Evolutionary conservation across 2,113 vertebrate genomes (phyloP).

Genomic region (Micronycteris hirsuta): DNA sequence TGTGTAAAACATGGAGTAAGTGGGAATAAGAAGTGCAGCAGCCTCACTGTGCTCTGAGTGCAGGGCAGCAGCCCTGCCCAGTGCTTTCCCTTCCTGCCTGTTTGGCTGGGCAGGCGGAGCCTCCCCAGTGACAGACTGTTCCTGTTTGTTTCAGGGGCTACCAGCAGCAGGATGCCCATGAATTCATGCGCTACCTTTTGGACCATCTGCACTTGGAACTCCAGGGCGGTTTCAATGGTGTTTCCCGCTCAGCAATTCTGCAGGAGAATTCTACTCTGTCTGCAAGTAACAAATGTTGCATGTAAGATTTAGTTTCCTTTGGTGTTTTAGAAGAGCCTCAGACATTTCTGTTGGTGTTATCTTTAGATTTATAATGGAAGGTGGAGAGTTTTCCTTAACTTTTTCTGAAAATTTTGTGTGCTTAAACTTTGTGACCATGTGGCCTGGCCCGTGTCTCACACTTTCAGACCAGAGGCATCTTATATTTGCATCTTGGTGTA

Average conservation of each 20-base stretch:
- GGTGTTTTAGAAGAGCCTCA: neutral
- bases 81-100: neutral
- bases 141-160: conserved; percentile 86
- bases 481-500: neutral
- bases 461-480: neutral
- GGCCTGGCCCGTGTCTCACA: neutral
- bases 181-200: conserved; percentile 98
- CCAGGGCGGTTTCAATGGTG: conserved; percentile 90
- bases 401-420: neutral
- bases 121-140: neutral
- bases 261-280: conserved; percentile 85
- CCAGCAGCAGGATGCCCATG: conserved; percentile 98
- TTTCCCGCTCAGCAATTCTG: conserved; percentile 82
- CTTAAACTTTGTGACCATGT: neutral
- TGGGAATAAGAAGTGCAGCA: neutral
- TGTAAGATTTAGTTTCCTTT: conserved; percentile 82
- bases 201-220: conserved; percentile 99
- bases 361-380: neutral
- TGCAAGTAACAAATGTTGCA: conserved; percentile 89
- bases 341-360: neutral
- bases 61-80: neutral
- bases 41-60: neutral
- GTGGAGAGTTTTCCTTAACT: neutral
- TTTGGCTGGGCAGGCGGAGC: neutral
- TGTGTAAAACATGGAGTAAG: neutral